Base-by-base conservation (phyloP, 2,797 vertebrate species). In the Lagodon rhomboides region DNA sequence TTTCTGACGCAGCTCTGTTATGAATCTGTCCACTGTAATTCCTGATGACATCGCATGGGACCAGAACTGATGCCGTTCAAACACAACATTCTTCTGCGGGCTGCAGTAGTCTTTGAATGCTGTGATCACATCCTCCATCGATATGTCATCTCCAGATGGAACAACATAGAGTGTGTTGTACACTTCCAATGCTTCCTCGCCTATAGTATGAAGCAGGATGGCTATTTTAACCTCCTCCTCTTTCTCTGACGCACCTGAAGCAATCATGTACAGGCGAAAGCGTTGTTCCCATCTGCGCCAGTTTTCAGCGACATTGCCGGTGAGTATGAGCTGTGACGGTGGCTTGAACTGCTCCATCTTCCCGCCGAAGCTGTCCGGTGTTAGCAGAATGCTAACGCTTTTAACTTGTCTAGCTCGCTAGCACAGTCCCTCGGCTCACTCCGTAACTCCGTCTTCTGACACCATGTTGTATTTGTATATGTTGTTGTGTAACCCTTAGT, bases 51-150 rank as follows among this genome's bases (percentile, higher is more conserved):
- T 83, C 0, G 66, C 0, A 13, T 72, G 75, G 4, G 69, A 60
- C 81, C 78, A 76, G 13, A 85, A 85, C n/a, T 53, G 71, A 17
- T 85, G 70, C 0, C 22, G 43, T 3, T 84, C 62, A 13, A 88
- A 84, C 0, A 86, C 73, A 15, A 80, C 22, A 1, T 83, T 87
- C 15, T 87, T 84, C 34, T 60, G 53, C 4, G 69, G 79, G 27
- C 62, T 88, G 5, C 81, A 83, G 51, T 80, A 81, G 18, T 71
- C 34, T 3, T 38, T 16, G 38, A 83, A 79, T 30, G 55, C 67
- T 27, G 1, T 71, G 1, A 82, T 12, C 12, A 82, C 16, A 0
- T 64, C 66, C 11, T 79, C 58, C 68, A 80, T 61, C 0, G 13
- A 53, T 3, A 18, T 10, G 3, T 68, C 20, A 2, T 47, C 49